These are phyloP conservation scores for Ridgeia piscesae DNA, from an alignment of 1,140 invertebrate species.

Conservation along the genomic window DNA sequence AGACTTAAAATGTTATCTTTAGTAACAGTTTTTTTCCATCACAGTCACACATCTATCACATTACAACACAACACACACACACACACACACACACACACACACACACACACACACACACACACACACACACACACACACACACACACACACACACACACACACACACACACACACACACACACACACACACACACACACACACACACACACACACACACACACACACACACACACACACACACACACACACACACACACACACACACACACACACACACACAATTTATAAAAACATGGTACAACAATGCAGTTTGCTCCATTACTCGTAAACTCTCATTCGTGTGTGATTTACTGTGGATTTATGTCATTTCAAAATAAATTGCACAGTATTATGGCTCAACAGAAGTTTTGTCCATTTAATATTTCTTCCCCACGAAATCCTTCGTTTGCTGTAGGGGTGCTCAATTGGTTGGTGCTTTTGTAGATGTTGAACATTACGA, in stretches of 20 bases:
- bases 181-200: slow-evolving; percentile 20
- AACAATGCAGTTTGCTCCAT: no score
- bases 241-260: slow-evolving; percentile 20
- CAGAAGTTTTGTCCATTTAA: neutral
- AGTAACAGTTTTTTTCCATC: no score
- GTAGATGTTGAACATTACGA: neutral
- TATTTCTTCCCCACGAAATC: neutral
- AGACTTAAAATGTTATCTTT: no score
- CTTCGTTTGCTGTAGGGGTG: neutral
- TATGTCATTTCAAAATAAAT: no score
- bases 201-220: slow-evolving; percentile 20
- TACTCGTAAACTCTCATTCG: no score
- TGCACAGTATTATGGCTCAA: neutral
- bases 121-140: slow-evolving; percentile 30
- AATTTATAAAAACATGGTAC: no score
- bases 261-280: slow-evolving; percentile 20
- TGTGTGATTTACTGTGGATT: no score
- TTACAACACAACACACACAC: no score
- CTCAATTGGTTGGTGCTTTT: neutral
- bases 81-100: slow-evolving; percentile 22
- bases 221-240: slow-evolving; percentile 20
- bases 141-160: slow-evolving; percentile 20
- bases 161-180: slow-evolving; percentile 20
- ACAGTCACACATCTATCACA: no score
- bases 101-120: slow-evolving; percentile 19